phyloP scores from a whole-genome alignment of 2,888 invertebrate species.

The Craniophora ligustri region DNA sequence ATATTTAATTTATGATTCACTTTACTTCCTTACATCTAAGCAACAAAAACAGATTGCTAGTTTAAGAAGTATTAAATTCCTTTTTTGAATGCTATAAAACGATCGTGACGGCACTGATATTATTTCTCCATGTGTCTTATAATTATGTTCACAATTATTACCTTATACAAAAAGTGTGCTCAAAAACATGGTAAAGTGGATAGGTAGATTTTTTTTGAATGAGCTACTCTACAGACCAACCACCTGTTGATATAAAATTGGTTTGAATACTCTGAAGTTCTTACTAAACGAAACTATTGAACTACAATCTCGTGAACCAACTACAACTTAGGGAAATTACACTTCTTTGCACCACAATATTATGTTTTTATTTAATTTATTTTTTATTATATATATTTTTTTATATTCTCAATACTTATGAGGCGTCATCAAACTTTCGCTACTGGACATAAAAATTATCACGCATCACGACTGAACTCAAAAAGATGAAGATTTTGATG shows the following conservation, averaged over 20 bases:
- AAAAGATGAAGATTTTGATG: no score
- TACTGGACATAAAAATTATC: no score
- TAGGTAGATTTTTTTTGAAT: background rate
- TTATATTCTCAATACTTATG: slow-evolving; percentile 1
- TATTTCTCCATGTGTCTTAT: background rate
- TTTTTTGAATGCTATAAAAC: slow-evolving; percentile 46
- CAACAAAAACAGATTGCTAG: slow-evolving; percentile 76
- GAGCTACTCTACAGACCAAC: background rate
- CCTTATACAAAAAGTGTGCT: no score
- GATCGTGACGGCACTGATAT: slow-evolving; percentile 78
- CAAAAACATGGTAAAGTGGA: background rate
- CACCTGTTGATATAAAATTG: background rate
- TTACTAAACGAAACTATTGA: no score
- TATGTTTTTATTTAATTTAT: slow-evolving; percentile 23
- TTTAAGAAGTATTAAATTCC: slow-evolving; percentile 43
- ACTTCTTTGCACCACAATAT: slow-evolving; percentile 26
- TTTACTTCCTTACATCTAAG: slow-evolving; percentile 6
- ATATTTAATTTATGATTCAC: slow-evolving; percentile 13
- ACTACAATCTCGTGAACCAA: background rate
- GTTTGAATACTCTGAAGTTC: background rate
- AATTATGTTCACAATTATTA: background rate
- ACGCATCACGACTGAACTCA: no score
- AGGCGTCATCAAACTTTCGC: no score
- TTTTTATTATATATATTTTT: slow-evolving; percentile 7
- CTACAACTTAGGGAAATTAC: background rate